Conservation (phyloP, 2,113 vertebrate species). For the Poeciliopsis turrubarensis region DNA sequence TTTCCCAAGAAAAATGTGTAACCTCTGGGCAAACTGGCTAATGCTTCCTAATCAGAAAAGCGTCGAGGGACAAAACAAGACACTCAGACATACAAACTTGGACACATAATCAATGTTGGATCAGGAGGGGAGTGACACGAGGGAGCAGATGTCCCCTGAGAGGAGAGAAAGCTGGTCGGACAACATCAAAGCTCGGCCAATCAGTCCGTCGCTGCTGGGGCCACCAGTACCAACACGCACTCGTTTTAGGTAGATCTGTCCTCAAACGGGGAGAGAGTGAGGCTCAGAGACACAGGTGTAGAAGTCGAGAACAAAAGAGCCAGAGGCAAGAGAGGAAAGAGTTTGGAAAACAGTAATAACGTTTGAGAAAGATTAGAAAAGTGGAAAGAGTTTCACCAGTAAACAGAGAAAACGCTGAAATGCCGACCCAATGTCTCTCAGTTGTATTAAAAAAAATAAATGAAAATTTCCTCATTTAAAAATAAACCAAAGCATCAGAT, state of each 20-base stretch:
- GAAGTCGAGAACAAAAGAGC: background rate
- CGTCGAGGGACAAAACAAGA: slow-evolving; percentile 12
- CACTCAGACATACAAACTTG: slow-evolving; percentile 40
- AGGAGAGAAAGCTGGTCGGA: slow-evolving; percentile 63
- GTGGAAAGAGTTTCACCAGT: background rate
- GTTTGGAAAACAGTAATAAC: slow-evolving; percentile 9
- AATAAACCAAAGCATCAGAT: no score
- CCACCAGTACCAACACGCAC: slow-evolving; percentile 87
- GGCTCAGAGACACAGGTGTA: slow-evolving; percentile 6
- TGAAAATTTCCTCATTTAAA: no score
- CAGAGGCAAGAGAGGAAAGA: background rate
- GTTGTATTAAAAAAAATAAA: no score
- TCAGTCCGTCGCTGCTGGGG: slow-evolving; percentile 83
- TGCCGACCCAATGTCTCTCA: no score
- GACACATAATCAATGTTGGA: slow-evolving; percentile 56
- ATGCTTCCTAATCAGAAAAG: slow-evolving; percentile 38
- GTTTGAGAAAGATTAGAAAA: slow-evolving; percentile 26
- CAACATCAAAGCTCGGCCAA: slow-evolving; percentile 85
- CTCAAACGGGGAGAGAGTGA: slow-evolving; percentile 16
- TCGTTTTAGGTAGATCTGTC: slow-evolving; percentile 52
- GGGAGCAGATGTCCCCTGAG: slow-evolving; percentile 18
- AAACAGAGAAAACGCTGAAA: background rate
- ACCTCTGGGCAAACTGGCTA: slow-evolving; percentile 22
- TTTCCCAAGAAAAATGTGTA: slow-evolving; percentile 3
- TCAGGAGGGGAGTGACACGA: slow-evolving; percentile 15